Evolutionary conservation across 2,797 vertebrate species (phyloP).

Genomic region (Gymnoscopelus braueri): DNA sequence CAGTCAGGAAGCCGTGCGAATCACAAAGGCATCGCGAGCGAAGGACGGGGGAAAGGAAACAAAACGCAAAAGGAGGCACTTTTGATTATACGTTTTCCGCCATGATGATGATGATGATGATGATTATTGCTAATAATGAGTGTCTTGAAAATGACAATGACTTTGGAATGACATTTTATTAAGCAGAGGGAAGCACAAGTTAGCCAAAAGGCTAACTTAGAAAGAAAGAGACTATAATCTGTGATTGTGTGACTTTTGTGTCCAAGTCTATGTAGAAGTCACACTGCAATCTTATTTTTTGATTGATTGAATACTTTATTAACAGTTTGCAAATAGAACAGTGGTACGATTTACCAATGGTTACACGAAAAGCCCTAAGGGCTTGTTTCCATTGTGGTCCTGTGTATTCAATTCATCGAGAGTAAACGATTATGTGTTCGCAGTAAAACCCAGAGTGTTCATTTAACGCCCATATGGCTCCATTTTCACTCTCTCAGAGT

Average conservation of each 20-base stretch:
- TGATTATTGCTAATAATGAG: constrained; percentile 71
- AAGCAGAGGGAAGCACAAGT: not conserved
- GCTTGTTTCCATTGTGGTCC: no score
- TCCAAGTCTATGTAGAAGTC: no score
- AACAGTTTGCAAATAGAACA: no score
- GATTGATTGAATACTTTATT: no score
- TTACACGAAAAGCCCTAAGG: no score
- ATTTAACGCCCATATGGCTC: not conserved
- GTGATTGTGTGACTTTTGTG: not conserved
- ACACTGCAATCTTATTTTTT: not conserved
- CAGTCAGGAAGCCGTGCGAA: constrained; percentile 60
- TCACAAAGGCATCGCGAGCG: constrained; percentile 64
- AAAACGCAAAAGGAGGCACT: constrained; percentile 49
- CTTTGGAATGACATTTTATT: not conserved
- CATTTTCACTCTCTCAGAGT: no score
- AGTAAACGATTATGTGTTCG: not conserved
- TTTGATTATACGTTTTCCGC: constrained; percentile 50
- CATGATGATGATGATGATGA: constrained; percentile 28
- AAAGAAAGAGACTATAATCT: constrained; percentile 44
- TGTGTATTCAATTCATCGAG: no score
- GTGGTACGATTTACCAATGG: no score
- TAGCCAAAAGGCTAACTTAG: not conserved
- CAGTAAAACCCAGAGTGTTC: no score
- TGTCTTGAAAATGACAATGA: constrained; percentile 67
- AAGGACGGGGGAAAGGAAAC: constrained; percentile 30